A percentile compares a stretch with the other conserved stretches of the same genome.
phyloP scores from a whole-genome alignment of 2,888 invertebrate genomes.

The Parnassius mnemosyne region DNA sequence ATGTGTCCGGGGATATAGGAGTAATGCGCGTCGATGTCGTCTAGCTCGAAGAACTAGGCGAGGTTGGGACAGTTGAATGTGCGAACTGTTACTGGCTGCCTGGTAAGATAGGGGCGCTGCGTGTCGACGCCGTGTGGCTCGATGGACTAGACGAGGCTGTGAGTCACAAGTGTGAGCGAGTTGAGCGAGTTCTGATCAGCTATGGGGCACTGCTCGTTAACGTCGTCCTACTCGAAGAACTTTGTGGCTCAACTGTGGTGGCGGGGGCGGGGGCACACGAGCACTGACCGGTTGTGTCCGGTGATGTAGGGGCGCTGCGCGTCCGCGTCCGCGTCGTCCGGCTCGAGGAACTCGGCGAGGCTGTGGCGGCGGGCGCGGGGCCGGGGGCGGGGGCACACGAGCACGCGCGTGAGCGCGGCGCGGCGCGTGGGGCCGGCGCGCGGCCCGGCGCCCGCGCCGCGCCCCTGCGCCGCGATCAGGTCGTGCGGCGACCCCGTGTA shows the following conservation, averaged over 20 bases:
- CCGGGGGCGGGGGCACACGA: constrained; percentile 82
- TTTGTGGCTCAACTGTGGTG: constrained; percentile 89
- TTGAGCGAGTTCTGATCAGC: too few species aligned
- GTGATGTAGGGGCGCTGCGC: constrained; percentile 94
- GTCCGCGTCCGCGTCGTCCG: constrained; percentile 90
- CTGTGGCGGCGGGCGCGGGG: constrained; percentile 86
- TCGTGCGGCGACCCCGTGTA: constrained; percentile 96
- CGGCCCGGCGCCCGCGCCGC: constrained; percentile 84
- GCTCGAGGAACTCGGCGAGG: constrained; percentile 92
- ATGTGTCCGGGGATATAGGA: too few species aligned
- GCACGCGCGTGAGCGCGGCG: constrained; percentile 84
- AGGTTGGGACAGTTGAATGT: too few species aligned
- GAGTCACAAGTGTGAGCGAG: too few species aligned
- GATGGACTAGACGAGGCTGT: too few species aligned
- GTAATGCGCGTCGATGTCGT: too few species aligned
- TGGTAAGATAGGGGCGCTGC: too few species aligned
- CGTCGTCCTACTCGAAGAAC: constrained; percentile 91
- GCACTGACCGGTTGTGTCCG: constrained; percentile 88
- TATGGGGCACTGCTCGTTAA: too few species aligned
- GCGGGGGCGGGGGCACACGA: constrained; percentile 76
- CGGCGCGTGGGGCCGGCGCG: constrained; percentile 89
- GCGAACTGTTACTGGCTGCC: too few species aligned
- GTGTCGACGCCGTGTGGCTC: too few species aligned
- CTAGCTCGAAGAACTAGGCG: too few species aligned
- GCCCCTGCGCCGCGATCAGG: constrained; percentile 88